Base-by-base conservation (phyloP, 2,113 vertebrate species). In the Mirounga angustirostris region DNA sequence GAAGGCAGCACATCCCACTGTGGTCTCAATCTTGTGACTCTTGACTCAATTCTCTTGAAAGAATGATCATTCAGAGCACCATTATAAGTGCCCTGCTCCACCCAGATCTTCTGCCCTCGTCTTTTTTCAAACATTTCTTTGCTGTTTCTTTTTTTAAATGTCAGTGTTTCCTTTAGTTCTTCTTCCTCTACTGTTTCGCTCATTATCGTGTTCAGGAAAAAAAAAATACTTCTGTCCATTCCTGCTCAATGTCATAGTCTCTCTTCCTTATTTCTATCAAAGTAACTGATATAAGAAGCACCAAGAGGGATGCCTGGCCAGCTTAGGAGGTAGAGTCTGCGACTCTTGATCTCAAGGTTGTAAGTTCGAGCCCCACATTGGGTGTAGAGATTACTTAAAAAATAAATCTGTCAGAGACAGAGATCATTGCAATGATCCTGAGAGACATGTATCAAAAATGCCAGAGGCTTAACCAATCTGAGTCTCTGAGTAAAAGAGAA, bases 401-500 rank as follows among this genome's bases (percentile, higher is more conserved):
- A 46, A 28, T 74, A 43, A 46, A 76, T 16, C 2, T 46, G 1
- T 67, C 54, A 92, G 40, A 88, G 24, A 94, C 36, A 22, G 61
- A 30, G 15, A 67, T 40, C 83, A 73, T 36, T 69, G 59, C 19
- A 76, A 59, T 43, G 33, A 26, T 74, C 50, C 82, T 69, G 50
- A n/a, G 14, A 54, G 14, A 40, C n/a, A 36, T 3, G 24, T 90
- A 7, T 40, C 74, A 11, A 85, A 80, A 97, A 69, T 74, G 46
- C 33, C 46, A 84, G 61, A 79, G 5, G 7, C 16, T 95, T 67
- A 6, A 16, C 43, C 26, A 21, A 15, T 46, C 21, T 73, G 12
- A 91, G 30, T 83, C 50, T 28, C 26, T 79, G 21, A 97, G 19
- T 12, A 80, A 95, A 97, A 18, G 10, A 73, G 22, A 80, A 33